Conservation (phyloP, 35 echinoderm and acorn worm species). For the Stichopus chloronotus region DNA sequence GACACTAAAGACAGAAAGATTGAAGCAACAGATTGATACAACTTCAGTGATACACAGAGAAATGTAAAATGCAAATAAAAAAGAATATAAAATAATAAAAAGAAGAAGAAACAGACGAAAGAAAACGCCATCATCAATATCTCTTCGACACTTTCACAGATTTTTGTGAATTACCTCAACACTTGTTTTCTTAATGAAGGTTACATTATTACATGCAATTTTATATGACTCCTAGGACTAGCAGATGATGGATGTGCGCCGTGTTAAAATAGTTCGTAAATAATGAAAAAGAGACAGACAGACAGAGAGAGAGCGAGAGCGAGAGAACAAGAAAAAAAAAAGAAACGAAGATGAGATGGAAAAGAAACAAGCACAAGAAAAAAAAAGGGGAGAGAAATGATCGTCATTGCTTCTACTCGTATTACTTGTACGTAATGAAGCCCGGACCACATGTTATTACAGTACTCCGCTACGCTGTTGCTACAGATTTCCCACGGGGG, state of each 20-base stretch:
- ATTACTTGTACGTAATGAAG: constrained; percentile 22
- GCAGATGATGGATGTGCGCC: constrained; percentile 31
- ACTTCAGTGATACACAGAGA: too few relatives aligned
- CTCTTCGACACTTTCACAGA: neutral
- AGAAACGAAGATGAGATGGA: too few relatives aligned
- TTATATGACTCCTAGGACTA: constrained; percentile 40
- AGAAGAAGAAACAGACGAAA: too few relatives aligned
- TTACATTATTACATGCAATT: constrained; percentile 49
- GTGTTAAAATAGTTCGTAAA: constrained; percentile 30
- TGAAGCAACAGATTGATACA: too few relatives aligned
- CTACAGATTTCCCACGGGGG: constrained; percentile 46
- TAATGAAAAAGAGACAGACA: constrained; percentile 19
- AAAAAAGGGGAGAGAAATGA: neutral
- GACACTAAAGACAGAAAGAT: too few relatives aligned
- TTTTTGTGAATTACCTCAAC: constrained; percentile 2
- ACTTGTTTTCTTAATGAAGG: constrained; percentile 26
- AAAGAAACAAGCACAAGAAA: neutral
- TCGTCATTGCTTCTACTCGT: constrained; percentile 14
- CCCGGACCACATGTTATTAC: constrained; percentile 43
- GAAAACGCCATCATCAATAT: too few relatives aligned
- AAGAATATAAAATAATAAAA: too few relatives aligned
- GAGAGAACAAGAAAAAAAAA: too few relatives aligned
- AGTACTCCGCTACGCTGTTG: constrained; percentile 33
- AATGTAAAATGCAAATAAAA: too few relatives aligned
- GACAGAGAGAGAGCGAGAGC: too few relatives aligned